Evolutionary conservation across 2,797 vertebrate species (phyloP), one percentile per base, ranked within the genome.

Genomic region (Clarias laeviceps): DNA sequence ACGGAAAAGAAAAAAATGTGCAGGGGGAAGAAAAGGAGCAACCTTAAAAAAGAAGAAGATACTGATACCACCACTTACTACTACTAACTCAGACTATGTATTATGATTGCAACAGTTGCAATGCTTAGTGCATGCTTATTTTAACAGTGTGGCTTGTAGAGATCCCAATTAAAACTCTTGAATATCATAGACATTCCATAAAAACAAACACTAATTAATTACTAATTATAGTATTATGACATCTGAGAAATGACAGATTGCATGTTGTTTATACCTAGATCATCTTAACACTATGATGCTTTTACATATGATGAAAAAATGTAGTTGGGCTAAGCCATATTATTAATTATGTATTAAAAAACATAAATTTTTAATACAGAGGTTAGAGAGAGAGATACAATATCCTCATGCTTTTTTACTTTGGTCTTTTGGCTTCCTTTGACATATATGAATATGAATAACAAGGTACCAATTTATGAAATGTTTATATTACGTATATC

Each of bases 381-480:
- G 3, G 18, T 32, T 5, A 20, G 73, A 22, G 5, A 54, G 54
- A 57, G 56, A 76, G 3, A 76, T 3, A 57, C 17, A 45, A 62
- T 40, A 14, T 80, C 6, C 29, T 14, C 27, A 61, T 14, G 37
- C 59, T n/a, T 64, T 65, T 45, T 45, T 14, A n/a, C 1, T 62
- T 64, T 80, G 59, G 45, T 34, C 24, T 15, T 6, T 45, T 80
- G 34, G 34, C 24, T 22, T 59, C 37, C 12, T 50, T 64, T 66
- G 40, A 80, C 62, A 20, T 72, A 40, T n/a, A n/a, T n/a, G n/a
- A n/a, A n/a, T n/a, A n/a, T 62, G 69, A 40, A 82, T 62, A 62
- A 62, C 54, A 61, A 83, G 34, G 40, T 80, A 65, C 62, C 24
- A 50, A 27, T 80, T 64, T 80, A 81, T 81, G 40, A 81, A 40